These are phyloP conservation scores for Umimayanthus chanpuru DNA, from an alignment of 92 coral and sea anemone species.

Conservation along the genomic window DNA sequence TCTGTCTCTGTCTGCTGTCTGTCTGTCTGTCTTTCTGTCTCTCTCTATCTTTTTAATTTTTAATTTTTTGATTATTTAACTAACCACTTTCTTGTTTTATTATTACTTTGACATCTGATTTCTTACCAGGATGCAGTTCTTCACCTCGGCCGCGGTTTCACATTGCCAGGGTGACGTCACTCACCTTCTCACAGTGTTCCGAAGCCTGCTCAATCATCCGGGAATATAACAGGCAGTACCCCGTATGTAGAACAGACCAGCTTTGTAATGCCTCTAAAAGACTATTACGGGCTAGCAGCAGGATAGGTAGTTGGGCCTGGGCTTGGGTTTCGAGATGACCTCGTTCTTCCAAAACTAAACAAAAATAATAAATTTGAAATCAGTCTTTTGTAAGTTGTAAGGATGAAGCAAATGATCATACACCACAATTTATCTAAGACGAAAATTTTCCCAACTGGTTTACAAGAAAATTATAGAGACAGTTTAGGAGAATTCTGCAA, in stretches of 20 bases:
- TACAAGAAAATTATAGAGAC: too few species aligned
- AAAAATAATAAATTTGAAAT: background rate
- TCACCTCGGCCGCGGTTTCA: background rate
- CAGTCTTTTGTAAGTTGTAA: background rate
- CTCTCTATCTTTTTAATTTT: too few species aligned
- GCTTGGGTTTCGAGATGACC: constrained; percentile 51
- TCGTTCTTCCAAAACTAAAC: constrained; percentile 59
- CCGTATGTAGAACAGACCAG: constrained; percentile 85
- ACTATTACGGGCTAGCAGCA: constrained; percentile 49
- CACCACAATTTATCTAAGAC: too few species aligned
- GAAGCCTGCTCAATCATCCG: constrained; percentile 65
- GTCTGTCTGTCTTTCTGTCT: too few species aligned
- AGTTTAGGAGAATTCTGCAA: too few species aligned
- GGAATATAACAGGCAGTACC: constrained; percentile 78
- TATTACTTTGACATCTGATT: too few species aligned
- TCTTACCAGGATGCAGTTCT: background rate
- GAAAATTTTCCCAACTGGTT: too few species aligned
- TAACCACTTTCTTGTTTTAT: too few species aligned
- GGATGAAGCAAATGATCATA: too few species aligned
- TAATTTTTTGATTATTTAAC: too few species aligned
- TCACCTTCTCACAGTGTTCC: constrained; percentile 76
- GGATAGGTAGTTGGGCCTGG: constrained; percentile 60
- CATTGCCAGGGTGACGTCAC: background rate
- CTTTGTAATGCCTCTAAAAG: constrained; percentile 66
- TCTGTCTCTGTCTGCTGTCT: too few species aligned